Percentiles rank a stretch among this genome's conserved stretches.
phyloP scores from a whole-genome alignment of 2,888 invertebrate genomes.

The Parnassius glacialis region DNA sequence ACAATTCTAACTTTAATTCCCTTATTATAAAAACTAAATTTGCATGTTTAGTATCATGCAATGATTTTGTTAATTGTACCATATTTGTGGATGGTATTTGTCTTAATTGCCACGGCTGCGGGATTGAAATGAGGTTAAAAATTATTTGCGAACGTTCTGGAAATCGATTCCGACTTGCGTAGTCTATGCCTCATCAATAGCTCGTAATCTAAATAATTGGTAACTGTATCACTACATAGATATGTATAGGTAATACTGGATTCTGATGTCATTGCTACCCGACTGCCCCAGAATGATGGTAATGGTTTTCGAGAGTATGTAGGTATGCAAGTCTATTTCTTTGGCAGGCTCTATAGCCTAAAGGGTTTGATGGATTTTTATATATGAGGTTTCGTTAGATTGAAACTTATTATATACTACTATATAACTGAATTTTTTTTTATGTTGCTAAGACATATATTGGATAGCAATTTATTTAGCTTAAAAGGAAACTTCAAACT shows the following conservation, averaged over 20 bases:
- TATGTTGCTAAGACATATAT: no score
- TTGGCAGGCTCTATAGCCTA: no score
- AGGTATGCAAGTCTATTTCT: no score
- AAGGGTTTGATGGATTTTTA: no score
- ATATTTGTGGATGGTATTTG: conserved; percentile 13
- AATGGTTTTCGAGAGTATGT: no score
- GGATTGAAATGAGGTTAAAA: conserved; percentile 9
- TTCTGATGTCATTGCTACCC: not conserved
- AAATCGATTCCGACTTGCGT: conserved; percentile 1
- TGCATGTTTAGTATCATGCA: not conserved
- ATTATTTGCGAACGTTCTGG: conserved; percentile 7
- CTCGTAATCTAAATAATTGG: conserved; percentile 7
- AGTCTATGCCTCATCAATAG: not conserved
- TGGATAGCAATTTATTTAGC: no score
- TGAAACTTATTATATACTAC: no score
- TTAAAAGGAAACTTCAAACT: no score
- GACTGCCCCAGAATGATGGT: no score
- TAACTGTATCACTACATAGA: not conserved
- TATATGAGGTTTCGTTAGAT: no score
- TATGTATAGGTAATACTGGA: not conserved
- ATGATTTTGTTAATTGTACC: conserved; percentile 9
- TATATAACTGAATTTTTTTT: no score
- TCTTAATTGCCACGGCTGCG: conserved; percentile 15
- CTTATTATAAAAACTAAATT: conserved; percentile 1
- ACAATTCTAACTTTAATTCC: conserved; percentile 7